Conservation (phyloP, 2,797 vertebrate species). For the Sebastes nivosus region DNA sequence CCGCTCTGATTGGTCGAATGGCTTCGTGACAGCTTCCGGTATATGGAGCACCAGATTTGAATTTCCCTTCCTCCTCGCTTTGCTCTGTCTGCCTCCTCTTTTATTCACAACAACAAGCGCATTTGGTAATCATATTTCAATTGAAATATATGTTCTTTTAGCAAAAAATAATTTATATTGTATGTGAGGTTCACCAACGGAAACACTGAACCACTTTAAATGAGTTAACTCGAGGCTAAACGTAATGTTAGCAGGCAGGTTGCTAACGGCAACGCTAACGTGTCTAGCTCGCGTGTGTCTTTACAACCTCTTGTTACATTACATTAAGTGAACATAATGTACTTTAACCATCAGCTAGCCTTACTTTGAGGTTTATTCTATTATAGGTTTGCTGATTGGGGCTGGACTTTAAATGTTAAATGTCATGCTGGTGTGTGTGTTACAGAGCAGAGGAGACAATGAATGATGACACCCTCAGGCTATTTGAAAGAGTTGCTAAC, state of each 20-base stretch:
- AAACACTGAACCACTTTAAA: background rate
- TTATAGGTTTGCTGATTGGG: background rate
- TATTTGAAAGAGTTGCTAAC: conserved; percentile 77
- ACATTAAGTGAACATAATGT: background rate
- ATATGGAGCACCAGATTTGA: conserved; percentile 49
- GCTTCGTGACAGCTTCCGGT: conserved; percentile 58
- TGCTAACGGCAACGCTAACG: conserved; percentile 24
- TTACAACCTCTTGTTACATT: background rate
- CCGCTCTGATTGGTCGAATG: conserved; percentile 40
- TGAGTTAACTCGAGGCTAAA: background rate
- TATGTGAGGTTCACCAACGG: fast-evolving
- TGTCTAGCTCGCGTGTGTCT: background rate
- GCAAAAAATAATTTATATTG: fast-evolving
- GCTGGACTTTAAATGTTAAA: conserved; percentile 41
- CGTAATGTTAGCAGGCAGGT: background rate
- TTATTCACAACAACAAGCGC: background rate
- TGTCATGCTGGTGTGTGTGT: background rate
- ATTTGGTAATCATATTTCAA: background rate
- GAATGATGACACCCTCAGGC: conserved; percentile 56
- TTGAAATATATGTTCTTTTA: background rate
- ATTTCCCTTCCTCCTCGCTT: background rate
- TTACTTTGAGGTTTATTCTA: too few species aligned
- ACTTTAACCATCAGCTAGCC: background rate
- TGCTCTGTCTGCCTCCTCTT: fast-evolving
- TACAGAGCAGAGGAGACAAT: conserved; percentile 47